Base-by-base conservation (phyloP, 1,140 invertebrate species). In the Cyclina sinensis region DNA sequence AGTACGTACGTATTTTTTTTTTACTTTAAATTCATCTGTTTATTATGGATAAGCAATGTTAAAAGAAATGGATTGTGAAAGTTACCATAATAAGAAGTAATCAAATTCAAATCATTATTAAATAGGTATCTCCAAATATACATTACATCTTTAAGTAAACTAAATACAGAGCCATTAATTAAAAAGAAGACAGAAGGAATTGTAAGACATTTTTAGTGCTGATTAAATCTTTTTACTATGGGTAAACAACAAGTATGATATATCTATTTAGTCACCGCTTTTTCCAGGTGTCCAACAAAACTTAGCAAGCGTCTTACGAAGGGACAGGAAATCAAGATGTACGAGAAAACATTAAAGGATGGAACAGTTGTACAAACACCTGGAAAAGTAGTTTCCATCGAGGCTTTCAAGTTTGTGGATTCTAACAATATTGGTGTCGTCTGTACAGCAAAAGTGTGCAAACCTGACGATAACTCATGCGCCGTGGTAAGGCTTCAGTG, bases 281-380 rank as follows among this genome's bases (percentile, higher is more conserved):
- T 43, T 70, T 39, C 30, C n/a, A 76, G 73, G 14, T 76, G 73
- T 51, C 46, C 73, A 39, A 76, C 73, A 51, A 46, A 76, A 18
- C 39, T 11, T 14, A 76, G 73, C 21, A 76, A 76, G 24, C 39
- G 46, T 21, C n/a, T 76, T 0, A 51, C 43, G 3, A 27, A 12
- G 18, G 73, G 43, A 27, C 73, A 76, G 16, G 32, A 9, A 18
- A n/a, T 48, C 0, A 51, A 27, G 16, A 76, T 35, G 46, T 76
- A 48, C 30, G 46, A 46, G 11, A 9, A 18, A 46, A 51, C 32
- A 4, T 21, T 37, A 21, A n/a, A 32, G 4, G 65, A 37, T 24
- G 65, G 65, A 37, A 39, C 65, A n/a, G 24, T 14, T 37, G 65
- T 39, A 4, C 30, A 37, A 21, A 70, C 65, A 2, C 37, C 5